Evolutionary conservation across 2,888 invertebrate species (phyloP), one percentile per base, ranked within the genome.

Genomic region (Drosophila neotestacea): DNA sequence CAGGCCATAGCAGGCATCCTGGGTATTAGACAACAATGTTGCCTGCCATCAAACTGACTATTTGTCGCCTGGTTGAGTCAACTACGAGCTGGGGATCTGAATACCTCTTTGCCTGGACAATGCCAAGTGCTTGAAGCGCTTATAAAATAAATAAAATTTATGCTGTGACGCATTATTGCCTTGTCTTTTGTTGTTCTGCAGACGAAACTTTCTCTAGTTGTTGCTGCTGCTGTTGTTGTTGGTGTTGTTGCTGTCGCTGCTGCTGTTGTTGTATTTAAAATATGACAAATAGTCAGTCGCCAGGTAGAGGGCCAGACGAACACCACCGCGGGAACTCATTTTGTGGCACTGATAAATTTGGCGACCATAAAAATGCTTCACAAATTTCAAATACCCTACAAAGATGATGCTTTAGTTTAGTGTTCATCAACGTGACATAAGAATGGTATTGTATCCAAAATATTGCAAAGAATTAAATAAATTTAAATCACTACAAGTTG

Each of bases 311-410:
- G 59, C 64, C 61, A 70, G 68, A 60, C 48, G 39, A 59, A 41
- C 67, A 34, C 28, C 27, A 22, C 46, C 66, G 64, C 77, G 70
- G 66, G 59, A 71, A 83, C 85, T 85, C 73, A 81, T 80, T 82
- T 86, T 81, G 75, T 85, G 89, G 81, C 85, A 86, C 90, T 89
- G 90, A 90, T 89, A 89, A 89, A 86, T 89, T 88, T 81, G 79
- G 82, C 70, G 79, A 74, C 88, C 70, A 75, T 77, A 77, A 85
- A 84, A 80, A 77, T 77, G 55, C 73, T 65, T 34, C 66, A 60
- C 74, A 83, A 72, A 72, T 70, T 79, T 60, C 48, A 48, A 59
- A 72, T 85, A 68, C 85, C 46, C 85, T 85, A 16, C 38, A 9
- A 36, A 30, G 16, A 4, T 39, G 10, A 11, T 16, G n/a, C 4